Evolutionary conservation across 2,888 invertebrate species (phyloP).

Genomic region (Microctonus brassicae): DNA sequence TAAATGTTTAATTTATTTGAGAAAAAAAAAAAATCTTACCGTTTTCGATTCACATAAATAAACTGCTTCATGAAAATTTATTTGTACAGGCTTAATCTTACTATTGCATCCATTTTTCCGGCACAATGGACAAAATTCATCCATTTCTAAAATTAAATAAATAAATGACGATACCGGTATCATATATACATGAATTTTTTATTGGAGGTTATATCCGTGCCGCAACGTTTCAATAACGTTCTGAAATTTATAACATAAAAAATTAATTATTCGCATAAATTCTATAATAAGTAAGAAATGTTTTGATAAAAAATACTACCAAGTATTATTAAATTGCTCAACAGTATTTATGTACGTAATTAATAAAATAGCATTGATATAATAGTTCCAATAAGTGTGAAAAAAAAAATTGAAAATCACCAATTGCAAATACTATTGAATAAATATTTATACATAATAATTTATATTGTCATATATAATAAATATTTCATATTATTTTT

Average conservation of each 20-base stretch:
- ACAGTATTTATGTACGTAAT: no score
- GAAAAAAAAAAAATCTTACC: constrained; percentile 46
- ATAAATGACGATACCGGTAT: not conserved
- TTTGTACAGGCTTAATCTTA: constrained; percentile 54
- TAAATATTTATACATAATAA: no score
- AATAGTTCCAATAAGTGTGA: no score
- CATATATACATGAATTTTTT: not conserved
- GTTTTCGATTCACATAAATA: constrained; percentile 55
- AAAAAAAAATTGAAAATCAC: no score
- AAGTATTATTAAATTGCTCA: no score
- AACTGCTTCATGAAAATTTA: constrained; percentile 59
- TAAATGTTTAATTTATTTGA: not conserved
- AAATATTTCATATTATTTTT: no score
- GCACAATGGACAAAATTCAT: constrained; percentile 60
- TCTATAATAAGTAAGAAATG: no score
- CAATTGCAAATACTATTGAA: no score
- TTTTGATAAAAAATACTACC: no score
- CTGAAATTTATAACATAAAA: not conserved
- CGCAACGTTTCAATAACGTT: constrained; percentile 36
- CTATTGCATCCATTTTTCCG: constrained; percentile 53
- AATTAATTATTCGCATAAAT: no score
- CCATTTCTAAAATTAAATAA: constrained; percentile 50
- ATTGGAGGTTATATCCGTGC: not conserved
- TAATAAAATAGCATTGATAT: no score
- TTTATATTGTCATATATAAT: no score